phyloP scores from a whole-genome alignment of 2,888 invertebrate species.

The Mesorhabditis belari region DNA sequence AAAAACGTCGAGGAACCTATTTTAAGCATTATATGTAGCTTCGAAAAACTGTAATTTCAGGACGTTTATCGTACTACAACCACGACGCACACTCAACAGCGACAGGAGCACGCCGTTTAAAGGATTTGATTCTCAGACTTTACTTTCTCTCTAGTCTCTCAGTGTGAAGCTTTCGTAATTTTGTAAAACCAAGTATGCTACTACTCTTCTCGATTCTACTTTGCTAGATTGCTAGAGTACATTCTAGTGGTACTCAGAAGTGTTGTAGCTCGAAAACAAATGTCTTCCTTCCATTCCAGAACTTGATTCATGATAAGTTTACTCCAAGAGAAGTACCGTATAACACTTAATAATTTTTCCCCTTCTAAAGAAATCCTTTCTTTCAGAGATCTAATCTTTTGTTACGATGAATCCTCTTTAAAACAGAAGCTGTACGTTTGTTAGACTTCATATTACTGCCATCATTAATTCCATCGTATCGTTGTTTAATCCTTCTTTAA shows the following conservation, averaged over 20 bases:
- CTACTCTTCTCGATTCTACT: too few relatives aligned
- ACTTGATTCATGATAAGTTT: too few relatives aligned
- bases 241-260: too few relatives aligned
- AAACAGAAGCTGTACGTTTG: background rate
- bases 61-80: conserved; percentile 7
- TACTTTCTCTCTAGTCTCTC: background rate
- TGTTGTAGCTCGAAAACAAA: too few relatives aligned
- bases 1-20: too few relatives aligned
- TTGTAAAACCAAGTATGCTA: too few relatives aligned
- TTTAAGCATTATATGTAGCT: background rate
- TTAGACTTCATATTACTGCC: background rate
- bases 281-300: too few relatives aligned
- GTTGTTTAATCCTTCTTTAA: background rate
- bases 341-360: too few relatives aligned
- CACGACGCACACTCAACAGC: conserved; percentile 10
- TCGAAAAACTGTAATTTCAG: background rate
- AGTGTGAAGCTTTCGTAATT: too few relatives aligned
- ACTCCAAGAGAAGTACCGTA: too few relatives aligned
- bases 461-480: background rate
- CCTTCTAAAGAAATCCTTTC: background rate
- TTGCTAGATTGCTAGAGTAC: too few relatives aligned
- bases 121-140: conserved; percentile 4
- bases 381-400: background rate
- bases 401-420: background rate
- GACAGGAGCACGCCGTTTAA: conserved; percentile 29